Base-by-base conservation (phyloP, 1,140 invertebrate species). In the Akabosia matsudoensis region DNA sequence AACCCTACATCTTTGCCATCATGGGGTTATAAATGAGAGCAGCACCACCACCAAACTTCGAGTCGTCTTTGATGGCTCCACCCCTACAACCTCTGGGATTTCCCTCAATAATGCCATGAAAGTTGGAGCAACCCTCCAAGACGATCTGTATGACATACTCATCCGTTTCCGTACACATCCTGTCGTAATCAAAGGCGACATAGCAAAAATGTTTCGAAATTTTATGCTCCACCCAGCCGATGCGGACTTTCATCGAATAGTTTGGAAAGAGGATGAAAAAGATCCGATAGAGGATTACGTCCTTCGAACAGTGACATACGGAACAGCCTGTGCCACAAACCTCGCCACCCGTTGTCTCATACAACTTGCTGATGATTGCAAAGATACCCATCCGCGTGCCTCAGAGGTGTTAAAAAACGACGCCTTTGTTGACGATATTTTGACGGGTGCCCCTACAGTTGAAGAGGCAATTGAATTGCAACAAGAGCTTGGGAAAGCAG, bases 171-270 rank as follows among this genome's bases (percentile, higher is more conserved):
- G 86, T 72, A 75, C 78, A 64, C 81, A 84, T 76, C 75, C 72
- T 31, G 75, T 83, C 54, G 83, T 82, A 26, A 77, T 87, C 30
- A 77, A 80, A n/a, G 83, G 82, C 16, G 86, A 87, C 79, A 82
- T 87, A 3, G 80, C 78, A 22, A 85, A 85, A 74, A 85, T 85
- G 82, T 87, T 84, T 33, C 34, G 71, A 4, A 74, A 81, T 74
- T 76, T 82, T n/a, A 33, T 33, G 33, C 54, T 81, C 7, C 31
- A 78, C 67, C 22, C 45, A 30, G 71, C 34, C n/a, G 73, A 79
- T 22, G 45, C 33, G 26, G 34, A 74, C 10, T 77, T 79, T 45
- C 75, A 79, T 37, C 64, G 75, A 64, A 76, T 82, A 18, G 14
- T 80, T 14, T 82, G 82, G 79, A 28, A 73, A 24, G 34, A 82